phyloP scores from a whole-genome alignment of 2,113 vertebrate genomes.

The Plecotus auritus region DNA sequence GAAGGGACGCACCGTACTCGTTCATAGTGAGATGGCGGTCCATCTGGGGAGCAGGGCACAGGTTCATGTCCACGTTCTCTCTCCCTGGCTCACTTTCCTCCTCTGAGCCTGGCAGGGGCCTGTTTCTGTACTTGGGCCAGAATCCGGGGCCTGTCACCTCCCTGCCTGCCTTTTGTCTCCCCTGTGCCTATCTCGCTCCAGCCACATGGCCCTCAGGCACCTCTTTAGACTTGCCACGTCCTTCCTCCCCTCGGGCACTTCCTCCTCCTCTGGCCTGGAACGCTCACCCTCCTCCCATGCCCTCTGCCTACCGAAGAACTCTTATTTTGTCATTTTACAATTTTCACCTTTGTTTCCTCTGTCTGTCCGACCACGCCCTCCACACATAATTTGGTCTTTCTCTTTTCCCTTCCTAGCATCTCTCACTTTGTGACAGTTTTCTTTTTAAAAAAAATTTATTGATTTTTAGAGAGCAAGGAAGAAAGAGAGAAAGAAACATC shows the following conservation, averaged over 20 bases:
- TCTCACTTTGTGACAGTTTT: background rate
- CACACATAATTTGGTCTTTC: background rate
- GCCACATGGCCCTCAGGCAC: background rate
- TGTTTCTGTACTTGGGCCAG: background rate
- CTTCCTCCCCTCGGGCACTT: background rate
- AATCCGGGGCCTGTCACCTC: background rate
- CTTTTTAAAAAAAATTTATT: background rate
- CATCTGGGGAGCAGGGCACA: background rate
- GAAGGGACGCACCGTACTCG: fast-evolving
- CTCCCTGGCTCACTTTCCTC: fast-evolving
- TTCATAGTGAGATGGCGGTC: fast-evolving
- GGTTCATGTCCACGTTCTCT: fast-evolving
- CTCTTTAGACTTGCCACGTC: background rate
- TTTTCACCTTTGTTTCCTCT: background rate
- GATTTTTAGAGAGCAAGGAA: background rate
- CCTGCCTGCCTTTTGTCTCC: background rate
- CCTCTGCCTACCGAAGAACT: background rate
- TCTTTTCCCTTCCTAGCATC: background rate
- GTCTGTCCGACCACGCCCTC: no score
- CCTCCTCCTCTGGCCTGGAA: background rate
- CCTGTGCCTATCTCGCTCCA: background rate
- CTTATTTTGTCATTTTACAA: background rate
- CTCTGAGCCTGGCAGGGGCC: fast-evolving
- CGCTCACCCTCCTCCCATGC: no score
- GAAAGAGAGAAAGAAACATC: background rate